phyloP scores from a whole-genome alignment of 92 coral and sea anemone genomes.

The Siderastrea siderea region DNA sequence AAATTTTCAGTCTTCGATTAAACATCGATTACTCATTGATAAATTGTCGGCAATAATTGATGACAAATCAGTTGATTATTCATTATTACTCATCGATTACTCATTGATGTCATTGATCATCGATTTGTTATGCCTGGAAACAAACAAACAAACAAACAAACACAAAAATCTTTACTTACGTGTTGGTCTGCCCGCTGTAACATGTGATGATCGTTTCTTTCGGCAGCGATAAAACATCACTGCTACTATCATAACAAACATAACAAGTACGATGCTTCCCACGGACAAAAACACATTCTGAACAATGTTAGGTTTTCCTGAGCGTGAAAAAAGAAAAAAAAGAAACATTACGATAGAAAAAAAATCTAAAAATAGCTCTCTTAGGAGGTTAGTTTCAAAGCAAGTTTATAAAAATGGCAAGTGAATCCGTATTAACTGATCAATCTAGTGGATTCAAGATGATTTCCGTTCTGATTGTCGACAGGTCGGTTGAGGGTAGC shows the following conservation, averaged over 20 bases:
- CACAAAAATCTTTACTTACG: neutral
- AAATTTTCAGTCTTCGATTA: too few species aligned
- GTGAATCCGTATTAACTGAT: too few species aligned
- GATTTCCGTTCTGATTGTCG: too few species aligned
- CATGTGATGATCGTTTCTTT: neutral
- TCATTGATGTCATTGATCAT: too few species aligned
- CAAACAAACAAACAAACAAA: too few species aligned
- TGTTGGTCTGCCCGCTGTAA: neutral
- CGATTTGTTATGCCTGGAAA: too few species aligned
- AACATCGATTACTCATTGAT: neutral
- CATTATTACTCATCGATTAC: too few species aligned
- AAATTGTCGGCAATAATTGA: neutral
- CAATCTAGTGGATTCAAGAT: too few species aligned
- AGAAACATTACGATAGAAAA: neutral
- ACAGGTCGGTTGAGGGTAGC: too few species aligned
- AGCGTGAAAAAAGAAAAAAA: neutral
- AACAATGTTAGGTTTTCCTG: neutral
- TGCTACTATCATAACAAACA: neutral
- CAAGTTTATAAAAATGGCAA: too few species aligned
- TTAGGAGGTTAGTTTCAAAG: too few species aligned
- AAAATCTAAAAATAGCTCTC: too few species aligned
- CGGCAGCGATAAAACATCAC: neutral
- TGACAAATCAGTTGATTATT: neutral
- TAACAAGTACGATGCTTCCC: neutral
- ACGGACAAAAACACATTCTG: slow-evolving; percentile 11